Conservation (phyloP, 2,888 invertebrate genomes). For the Emmelina monodactyla region DNA sequence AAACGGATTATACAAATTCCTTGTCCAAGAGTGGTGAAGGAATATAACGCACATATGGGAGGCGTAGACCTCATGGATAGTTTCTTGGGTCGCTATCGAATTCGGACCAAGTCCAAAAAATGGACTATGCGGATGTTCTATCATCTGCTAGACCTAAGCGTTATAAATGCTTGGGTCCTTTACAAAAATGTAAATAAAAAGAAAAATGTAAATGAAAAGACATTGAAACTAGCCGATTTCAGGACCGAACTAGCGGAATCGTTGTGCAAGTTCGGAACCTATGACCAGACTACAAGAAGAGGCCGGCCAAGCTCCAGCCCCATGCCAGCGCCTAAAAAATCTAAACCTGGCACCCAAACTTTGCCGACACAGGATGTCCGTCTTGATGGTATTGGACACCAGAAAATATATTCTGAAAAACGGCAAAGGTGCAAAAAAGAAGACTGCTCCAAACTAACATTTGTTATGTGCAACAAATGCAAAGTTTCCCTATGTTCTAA, state of each 20-base stretch:
- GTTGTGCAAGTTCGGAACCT: too few relatives aligned
- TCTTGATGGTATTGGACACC: too few relatives aligned
- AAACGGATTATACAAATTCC: slow-evolving; percentile 6
- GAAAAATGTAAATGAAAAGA: not conserved
- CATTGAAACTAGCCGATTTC: not conserved
- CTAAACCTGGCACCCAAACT: too few relatives aligned
- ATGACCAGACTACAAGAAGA: too few relatives aligned
- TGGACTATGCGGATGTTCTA: slow-evolving; percentile 16
- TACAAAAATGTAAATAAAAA: slow-evolving; percentile 12
- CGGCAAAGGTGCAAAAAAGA: too few relatives aligned
- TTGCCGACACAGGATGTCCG: too few relatives aligned
- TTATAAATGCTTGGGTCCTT: slow-evolving; percentile 14
- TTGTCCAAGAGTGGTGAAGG: slow-evolving; percentile 15
- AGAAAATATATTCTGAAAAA: too few relatives aligned
- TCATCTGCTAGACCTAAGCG: slow-evolving; percentile 14
- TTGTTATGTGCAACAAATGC: too few relatives aligned
- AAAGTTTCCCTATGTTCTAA: too few relatives aligned
- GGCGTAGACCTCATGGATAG: slow-evolving; percentile 16
- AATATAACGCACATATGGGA: slow-evolving; percentile 17
- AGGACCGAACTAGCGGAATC: not conserved
- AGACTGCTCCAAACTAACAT: too few relatives aligned
- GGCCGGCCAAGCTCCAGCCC: too few relatives aligned
- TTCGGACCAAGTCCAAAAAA: slow-evolving; percentile 15
- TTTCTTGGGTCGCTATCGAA: slow-evolving; percentile 14
- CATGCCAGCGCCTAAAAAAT: too few relatives aligned